Evolutionary conservation across 2,888 invertebrate species (phyloP), one percentile per base, ranked within the genome.

Genomic region (Ophioninae sp.): DNA sequence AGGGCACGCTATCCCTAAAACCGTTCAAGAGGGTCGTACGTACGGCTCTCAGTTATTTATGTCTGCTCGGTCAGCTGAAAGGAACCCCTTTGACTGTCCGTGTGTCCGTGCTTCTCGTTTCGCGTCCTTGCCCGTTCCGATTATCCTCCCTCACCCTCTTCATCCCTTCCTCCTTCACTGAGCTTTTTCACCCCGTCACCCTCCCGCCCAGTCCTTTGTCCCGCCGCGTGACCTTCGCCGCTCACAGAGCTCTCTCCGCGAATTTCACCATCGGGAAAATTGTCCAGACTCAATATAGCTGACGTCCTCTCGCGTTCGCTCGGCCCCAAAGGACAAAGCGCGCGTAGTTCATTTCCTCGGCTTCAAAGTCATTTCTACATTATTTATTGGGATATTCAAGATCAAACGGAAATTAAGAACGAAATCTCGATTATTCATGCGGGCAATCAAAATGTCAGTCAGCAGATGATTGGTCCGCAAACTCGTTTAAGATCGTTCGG

Each of bases 1-100:
- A 72, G 37, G 69, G 50, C 50, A 50, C 69, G 57, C 70, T 70
- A 75, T 30, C 61, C 70, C 64, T 57, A 62, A 10, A 59, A 61
- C 59, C 44, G 67, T 82, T 79, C 65, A 75, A 79, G 82, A 79
- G 79, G 82, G 79, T 79, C 82, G 79, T 76, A 82, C 75, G 50
- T n/a, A n/a, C n/a, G n/a, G 79, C 79, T 79, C 72, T 79, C 72
- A 76, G 82, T 82, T 82, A 82, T 82, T 82, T 79, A 82, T 82
- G 79, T 76, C 79, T 82, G 79, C 82, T 79, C 79, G 72, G 79
- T 82, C 82, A 82, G 79, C 82, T 82, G 82, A 82, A 82, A 76
- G 72, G 56, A 79, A 82, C 79, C 79, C 70, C 75, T 82, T 82
- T 75, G 82, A 82, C 79, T 75, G 72, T 74, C 37, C 44, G 44